Evolutionary conservation across 2,797 vertebrate species (phyloP), one percentile per base, ranked within the genome.

Genomic region (Apogon talboti): DNA sequence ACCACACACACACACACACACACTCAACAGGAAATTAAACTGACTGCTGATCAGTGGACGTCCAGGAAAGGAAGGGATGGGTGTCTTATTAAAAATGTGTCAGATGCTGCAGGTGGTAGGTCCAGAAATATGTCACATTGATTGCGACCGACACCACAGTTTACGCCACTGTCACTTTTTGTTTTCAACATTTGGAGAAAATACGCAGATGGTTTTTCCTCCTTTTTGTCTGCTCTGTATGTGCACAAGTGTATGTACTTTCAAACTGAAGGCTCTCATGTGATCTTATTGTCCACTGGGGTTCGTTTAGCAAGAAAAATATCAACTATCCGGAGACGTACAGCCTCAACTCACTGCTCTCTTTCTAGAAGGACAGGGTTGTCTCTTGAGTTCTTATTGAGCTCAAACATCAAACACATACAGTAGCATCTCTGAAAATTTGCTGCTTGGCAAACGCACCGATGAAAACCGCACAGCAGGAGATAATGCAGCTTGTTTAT

Each of bases 1-100:
- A n/a, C n/a, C n/a, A 42, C 21, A 12, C 4, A 10, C 7, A 18
- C 11, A 40, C 37, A 40, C 33, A 28, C 21, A 37, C 57, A 62
- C 68, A 56, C 19, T 52, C 37, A 14, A 80, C 88, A 89, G 90
- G 90, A 90, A 87, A 91, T 89, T 75, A 89, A 89, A 86, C 56
- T 49, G 56, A 68, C 82, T 60, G 69, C 78, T 76, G 78, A 85
- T 85, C 79, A 64, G 73, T 51, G 53, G 51, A 68, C 69, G 67
- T 67, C 54, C 46, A 74, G 76, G 68, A 74, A 69, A 67, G 63
- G 43, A 71, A 77, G 59, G 73, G 72, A 70, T 30, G 68, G 57
- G 67, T 49, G 59, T 79, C 69, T 81, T 86, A 88, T 90, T 86
- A 85, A 85, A 84, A 89, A 78, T 55, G 61, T 70, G 78, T 78